Base-by-base conservation (phyloP, 2,888 invertebrate species). In the Drosophila demipolita region DNA sequence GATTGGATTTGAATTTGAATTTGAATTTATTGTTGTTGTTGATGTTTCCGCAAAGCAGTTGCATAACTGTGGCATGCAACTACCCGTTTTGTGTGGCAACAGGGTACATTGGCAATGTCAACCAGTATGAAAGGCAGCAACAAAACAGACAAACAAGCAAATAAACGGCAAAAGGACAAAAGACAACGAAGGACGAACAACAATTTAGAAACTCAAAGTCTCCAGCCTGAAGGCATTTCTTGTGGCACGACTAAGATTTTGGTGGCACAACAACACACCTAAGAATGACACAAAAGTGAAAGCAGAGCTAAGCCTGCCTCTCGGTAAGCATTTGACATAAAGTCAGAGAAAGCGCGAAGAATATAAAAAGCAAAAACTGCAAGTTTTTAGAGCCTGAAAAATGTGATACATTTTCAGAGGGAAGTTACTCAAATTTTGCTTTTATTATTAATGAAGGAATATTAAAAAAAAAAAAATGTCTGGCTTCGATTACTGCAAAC, bases 181-280 rank as follows among this genome's bases (percentile, higher is more conserved):
- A 61, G 42, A 50, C 62, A 64, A 50, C 73, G 82, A 89, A 86
- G 81, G 87, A 80, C 80, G 72, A 72, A 70, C 68, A 67, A 60
- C 26, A 82, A 86, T 73, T 84, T 84, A 71, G 76, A 78, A 79
- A 82, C 78, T 40, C 75, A 63, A 79, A 80, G 65, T 61, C 65
- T 71, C 29, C 45, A 61, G 74, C 62, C 60, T 53, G 29, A 71
- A 80, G 66, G 67, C 70, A 78, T 86, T 83, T 86, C 76, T 76
- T 83, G 82, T 80, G 90, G 87, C 87, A 77, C 77, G 89, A 78
- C 75, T 88, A 87, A 87, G 87, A 83, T 88, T 84, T 73, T 74
- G 76, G 68, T 89, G 89, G 70, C 84, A 73, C 80, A 69, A 49
- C 45, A 55, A 40, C 53, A 40, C 53, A 60, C 38, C 52, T 60